Conservation (phyloP, 2,888 invertebrate genomes). For the Rotaria magnacalcarata region DNA sequence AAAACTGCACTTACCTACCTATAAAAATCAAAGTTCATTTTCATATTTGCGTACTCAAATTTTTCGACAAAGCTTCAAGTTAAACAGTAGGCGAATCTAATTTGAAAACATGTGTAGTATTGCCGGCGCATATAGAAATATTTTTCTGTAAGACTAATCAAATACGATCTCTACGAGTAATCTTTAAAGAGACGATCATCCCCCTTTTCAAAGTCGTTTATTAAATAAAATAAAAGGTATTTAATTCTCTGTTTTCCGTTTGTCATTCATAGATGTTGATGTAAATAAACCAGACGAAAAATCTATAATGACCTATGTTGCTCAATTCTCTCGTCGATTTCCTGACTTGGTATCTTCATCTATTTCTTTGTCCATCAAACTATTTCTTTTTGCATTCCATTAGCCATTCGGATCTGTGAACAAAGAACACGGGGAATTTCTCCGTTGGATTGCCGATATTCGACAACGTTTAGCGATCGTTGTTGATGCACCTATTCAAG, state of each 20-base stretch:
- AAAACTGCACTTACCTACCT: too few species aligned
- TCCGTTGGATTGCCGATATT: neutral
- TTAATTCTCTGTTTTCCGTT: neutral
- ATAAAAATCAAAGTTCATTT: too few species aligned
- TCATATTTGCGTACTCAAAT: too few species aligned
- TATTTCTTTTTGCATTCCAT: neutral
- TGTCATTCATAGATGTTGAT: constrained; percentile 70
- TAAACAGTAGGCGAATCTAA: too few species aligned
- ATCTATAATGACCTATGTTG: constrained; percentile 92
- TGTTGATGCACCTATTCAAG: neutral
- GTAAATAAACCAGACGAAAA: constrained; percentile 90
- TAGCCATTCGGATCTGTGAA: constrained; percentile 2
- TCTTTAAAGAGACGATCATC: too few species aligned
- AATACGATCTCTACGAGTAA: too few species aligned
- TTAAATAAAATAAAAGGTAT: neutral
- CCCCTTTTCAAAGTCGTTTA: too few species aligned
- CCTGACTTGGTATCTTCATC: neutral
- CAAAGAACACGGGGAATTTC: constrained; percentile 21
- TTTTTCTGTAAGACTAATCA: too few species aligned
- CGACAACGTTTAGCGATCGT: neutral
- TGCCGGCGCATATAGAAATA: too few species aligned
- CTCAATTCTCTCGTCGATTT: constrained; percentile 30
- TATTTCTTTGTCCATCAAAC: neutral
- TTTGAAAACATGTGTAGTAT: too few species aligned
- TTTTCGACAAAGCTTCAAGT: too few species aligned